These are phyloP conservation scores for Rhabdomys pumilio DNA, from an alignment of 2,797 vertebrate species.

Conservation along the genomic window DNA sequence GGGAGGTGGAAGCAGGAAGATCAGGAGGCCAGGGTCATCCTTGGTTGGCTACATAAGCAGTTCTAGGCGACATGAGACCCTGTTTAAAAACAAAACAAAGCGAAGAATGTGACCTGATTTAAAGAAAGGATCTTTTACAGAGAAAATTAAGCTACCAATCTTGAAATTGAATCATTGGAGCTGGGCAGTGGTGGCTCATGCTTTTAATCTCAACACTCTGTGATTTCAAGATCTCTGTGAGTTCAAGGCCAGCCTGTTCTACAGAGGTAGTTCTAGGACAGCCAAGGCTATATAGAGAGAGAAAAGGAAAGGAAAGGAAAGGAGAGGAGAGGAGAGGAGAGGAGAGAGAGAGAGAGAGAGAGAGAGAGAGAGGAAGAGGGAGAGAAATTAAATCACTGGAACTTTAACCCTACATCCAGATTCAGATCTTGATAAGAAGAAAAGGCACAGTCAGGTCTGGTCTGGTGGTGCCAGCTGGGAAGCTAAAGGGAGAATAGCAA, in stretches of 20 bases:
- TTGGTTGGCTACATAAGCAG: no score
- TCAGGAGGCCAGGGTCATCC: not conserved
- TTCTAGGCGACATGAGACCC: not conserved
- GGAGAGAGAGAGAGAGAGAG: no score
- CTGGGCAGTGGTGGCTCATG: not conserved
- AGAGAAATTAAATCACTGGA: not conserved
- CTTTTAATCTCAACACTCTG: not conserved
- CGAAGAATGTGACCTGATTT: not conserved
- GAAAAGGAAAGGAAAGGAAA: no score
- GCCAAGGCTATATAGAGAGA: no score
- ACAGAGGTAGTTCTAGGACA: not conserved
- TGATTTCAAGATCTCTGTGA: not conserved
- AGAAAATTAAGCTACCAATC: not conserved
- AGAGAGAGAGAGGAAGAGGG: no score
- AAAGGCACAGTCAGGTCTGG: not conserved
- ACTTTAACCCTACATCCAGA: not conserved
- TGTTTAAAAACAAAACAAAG: not conserved
- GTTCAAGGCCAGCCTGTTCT: not conserved
- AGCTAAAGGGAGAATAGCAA: not conserved
- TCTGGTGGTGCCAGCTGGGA: no score
- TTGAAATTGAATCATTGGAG: not conserved
- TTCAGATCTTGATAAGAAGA: not conserved
- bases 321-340: no score
- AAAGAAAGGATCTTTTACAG: not conserved
- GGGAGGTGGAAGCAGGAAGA: not conserved